Base-by-base conservation (phyloP, 1,140 invertebrate genomes). In the Brachionus rubens region DNA sequence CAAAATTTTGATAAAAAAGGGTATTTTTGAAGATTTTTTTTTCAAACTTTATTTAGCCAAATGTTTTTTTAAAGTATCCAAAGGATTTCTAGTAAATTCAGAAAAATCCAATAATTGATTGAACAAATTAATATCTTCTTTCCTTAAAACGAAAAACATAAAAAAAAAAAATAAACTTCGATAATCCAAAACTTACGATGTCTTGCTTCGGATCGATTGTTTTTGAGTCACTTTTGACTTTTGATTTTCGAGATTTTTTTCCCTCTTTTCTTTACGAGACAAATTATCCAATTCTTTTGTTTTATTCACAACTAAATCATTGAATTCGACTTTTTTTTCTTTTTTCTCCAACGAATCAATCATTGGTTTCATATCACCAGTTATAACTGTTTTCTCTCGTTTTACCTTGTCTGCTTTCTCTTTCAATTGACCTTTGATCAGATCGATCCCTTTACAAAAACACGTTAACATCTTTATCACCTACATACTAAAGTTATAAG, bases 361-460 rank as follows among this genome's bases (percentile, higher is more conserved):
- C 46, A 72, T 48, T 30, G 68, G 68, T 36, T 54, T 48, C 68
- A 72, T 72, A 26, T 72, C 68, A 30, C 68, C 68, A 26, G 50
- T 54, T 30, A 72, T 72, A n/a, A 72, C 68, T 14, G 68, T 72
- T 12, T 72, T 72, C 33, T 48, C 68, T 50, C 68, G 46, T 50
- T 72, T 72, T 9, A 36, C 46, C 19, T 72, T 72, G 2, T 72
- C 68, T 50, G 7, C 36, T 19, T 41, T 50, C 26, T 54, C 50
- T 54, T 72, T 72, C 4, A 72, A 24, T 14, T 72, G 14, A 50
- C 21, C 50, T 50, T 50, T 72, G 14, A 72, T 72, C 24, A 72
- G 50, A n/a, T 16, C 46, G 12, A 72, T 72, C 6, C 68, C 68
- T 72, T 52, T n/a, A 26, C 9, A 19, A 46, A n/a, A n/a, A n/a